Evolutionary conservation across 1,140 invertebrate species (phyloP).

Genomic region (Atta colombica): DNA sequence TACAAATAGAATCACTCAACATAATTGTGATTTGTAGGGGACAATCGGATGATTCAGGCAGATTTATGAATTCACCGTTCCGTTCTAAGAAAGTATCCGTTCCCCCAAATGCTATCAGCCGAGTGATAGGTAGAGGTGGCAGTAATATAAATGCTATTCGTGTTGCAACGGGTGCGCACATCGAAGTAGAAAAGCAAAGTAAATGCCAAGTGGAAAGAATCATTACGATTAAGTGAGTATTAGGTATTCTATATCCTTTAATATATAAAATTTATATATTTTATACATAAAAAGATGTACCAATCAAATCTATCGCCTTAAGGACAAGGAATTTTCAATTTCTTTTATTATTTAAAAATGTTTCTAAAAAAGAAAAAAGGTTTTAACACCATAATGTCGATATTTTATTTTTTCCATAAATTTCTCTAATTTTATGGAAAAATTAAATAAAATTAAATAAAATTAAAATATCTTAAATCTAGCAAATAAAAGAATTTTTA

Average conservation of each 20-base stretch:
- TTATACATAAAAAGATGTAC: neutral
- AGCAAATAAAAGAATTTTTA: neutral
- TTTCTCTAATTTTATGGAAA: neutral
- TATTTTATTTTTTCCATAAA: neutral
- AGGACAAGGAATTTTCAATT: neutral
- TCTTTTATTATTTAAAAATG: neutral
- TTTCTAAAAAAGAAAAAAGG: neutral
- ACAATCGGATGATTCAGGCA: constrained; percentile 84
- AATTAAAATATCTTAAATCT: neutral
- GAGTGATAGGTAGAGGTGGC: constrained; percentile 98
- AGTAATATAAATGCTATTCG: constrained; percentile 99
- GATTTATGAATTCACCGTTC: constrained; percentile 86
- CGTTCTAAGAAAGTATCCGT: constrained; percentile 95
- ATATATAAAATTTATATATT: neutral
- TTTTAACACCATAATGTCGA: neutral
- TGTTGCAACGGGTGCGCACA: constrained; percentile 97
- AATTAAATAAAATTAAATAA: neutral
- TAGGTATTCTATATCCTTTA: neutral
- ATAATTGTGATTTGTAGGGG: constrained; percentile 75
- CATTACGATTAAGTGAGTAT: constrained; percentile 96
- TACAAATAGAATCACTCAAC: neutral
- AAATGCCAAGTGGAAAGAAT: constrained; percentile 97
- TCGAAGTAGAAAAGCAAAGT: constrained; percentile 98
- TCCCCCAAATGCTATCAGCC: constrained; percentile 96
- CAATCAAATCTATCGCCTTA: neutral